Percentiles rank a stretch among this genome's conserved stretches.
phyloP scores from a whole-genome alignment of 2,113 vertebrate genomes.

The Dromas ardeola region DNA sequence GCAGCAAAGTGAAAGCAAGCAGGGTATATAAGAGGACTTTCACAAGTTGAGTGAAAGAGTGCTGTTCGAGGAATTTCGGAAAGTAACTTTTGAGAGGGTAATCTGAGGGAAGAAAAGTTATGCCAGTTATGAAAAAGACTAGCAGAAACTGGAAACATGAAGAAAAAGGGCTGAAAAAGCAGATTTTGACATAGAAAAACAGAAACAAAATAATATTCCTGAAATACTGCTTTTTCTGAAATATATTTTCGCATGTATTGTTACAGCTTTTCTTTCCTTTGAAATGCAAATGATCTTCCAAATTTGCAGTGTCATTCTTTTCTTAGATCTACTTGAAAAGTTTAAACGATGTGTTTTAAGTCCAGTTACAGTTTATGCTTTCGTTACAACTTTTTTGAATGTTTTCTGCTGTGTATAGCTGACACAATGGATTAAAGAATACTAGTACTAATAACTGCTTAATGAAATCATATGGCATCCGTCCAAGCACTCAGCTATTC shows the following conservation, averaged over 20 bases:
- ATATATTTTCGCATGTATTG: background rate
- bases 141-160: background rate
- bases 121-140: background rate
- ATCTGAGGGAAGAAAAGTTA: background rate
- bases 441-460: background rate
- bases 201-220: background rate
- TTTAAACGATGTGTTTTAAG: background rate
- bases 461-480: background rate
- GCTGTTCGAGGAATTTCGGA: background rate
- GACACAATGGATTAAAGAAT: background rate
- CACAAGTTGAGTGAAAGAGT: background rate
- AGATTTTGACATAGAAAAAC: background rate
- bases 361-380: background rate
- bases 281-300: background rate
- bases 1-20: background rate
- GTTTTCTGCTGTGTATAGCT: background rate
- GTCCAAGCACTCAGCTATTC: background rate
- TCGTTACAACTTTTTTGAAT: background rate
- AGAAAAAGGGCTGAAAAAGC: background rate
- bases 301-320: background rate
- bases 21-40: background rate
- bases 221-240: background rate
- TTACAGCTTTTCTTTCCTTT: background rate
- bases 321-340: background rate
- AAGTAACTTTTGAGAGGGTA: background rate